Conservation (phyloP, 2,888 invertebrate species). For the Plebejus argus region DNA sequence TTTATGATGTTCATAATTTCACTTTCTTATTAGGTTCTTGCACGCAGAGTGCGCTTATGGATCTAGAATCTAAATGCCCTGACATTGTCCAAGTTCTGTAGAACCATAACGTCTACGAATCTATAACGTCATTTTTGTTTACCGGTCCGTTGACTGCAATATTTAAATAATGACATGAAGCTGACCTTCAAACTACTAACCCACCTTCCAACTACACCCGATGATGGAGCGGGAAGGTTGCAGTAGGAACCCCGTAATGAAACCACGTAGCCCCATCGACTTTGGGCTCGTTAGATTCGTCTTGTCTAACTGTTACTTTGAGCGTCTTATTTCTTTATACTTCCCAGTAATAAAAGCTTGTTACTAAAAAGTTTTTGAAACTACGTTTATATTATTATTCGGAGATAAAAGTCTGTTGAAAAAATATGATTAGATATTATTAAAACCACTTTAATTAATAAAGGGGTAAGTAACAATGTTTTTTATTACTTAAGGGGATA, state of each 20-base stretch:
- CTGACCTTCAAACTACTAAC: no score
- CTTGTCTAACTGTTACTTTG: not conserved
- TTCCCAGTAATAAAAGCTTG: not conserved
- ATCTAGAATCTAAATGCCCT: not conserved
- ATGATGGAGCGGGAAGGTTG: no score
- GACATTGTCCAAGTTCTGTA: no score
- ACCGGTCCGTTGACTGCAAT: no score
- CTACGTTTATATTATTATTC: not conserved
- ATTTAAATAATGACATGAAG: no score
- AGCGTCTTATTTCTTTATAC: not conserved
- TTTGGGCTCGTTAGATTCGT: not conserved
- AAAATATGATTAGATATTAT: no score
- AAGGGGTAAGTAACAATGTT: not conserved
- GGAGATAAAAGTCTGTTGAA: no score
- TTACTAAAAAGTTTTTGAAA: not conserved
- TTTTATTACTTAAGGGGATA: not conserved
- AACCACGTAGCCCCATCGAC: no score
- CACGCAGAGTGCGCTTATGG: not conserved
- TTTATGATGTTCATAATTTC: not conserved
- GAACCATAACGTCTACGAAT: no score
- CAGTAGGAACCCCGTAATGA: no score
- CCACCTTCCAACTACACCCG: no score
- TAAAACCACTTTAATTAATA: not conserved
- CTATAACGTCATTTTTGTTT: not conserved
- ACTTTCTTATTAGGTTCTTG: not conserved